A percentile compares a stretch with the other conserved stretches of the same genome.
phyloP scores from a whole-genome alignment of 2,113 vertebrate species.

The Phylloscopus trochilus region DNA sequence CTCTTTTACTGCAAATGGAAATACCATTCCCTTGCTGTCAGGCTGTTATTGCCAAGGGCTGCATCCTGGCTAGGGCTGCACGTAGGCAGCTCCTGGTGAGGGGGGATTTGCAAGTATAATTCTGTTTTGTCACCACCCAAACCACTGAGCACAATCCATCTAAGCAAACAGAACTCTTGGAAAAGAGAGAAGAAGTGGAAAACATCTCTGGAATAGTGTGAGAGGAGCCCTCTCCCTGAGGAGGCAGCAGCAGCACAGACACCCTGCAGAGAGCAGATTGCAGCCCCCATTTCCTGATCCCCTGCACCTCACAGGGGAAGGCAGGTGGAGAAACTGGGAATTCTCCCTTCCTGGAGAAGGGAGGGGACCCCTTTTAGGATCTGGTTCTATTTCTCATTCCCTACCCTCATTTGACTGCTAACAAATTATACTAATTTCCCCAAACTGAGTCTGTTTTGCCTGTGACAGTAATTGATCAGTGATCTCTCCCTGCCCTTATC shows the following conservation, averaged over 20 bases:
- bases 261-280: neutral
- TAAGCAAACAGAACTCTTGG: neutral
- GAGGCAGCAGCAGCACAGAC: neutral
- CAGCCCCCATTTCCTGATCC: neutral
- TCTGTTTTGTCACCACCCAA: neutral
- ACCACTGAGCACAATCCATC: neutral
- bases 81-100: neutral
- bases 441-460: neutral
- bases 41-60: constrained; percentile 8
- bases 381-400: neutral
- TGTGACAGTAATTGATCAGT: neutral
- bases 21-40: neutral
- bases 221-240: neutral
- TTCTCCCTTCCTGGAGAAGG: neutral
- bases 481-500: neutral
- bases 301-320: fast-evolving
- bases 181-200: neutral
- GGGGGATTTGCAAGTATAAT: constrained; percentile 26
- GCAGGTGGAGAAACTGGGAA: neutral
- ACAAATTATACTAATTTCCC: neutral
- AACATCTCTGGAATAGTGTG: neutral
- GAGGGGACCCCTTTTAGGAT: too few species aligned
- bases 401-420: neutral
- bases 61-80: neutral
- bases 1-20: constrained; percentile 22